Conservation (phyloP, 1,140 invertebrate species). For the Ceratina australensis region DNA sequence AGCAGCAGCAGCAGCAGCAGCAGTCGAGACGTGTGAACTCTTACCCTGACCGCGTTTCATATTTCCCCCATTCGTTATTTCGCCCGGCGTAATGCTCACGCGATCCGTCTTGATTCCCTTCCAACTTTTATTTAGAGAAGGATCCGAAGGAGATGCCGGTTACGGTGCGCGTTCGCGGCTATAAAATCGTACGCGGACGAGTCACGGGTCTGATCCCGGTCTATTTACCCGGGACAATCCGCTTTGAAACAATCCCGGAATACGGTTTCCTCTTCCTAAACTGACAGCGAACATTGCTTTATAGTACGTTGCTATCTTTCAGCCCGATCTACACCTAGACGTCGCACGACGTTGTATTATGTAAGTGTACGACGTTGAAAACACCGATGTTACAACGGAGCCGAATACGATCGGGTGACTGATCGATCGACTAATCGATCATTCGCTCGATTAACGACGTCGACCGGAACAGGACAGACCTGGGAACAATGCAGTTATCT, state of each 20-base stretch:
- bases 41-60: not conserved
- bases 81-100: not conserved
- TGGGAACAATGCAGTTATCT: slow-evolving; percentile 22
- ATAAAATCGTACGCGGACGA: not conserved
- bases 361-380: slow-evolving; percentile 28
- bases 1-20: no score
- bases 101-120: slow-evolving; percentile 19
- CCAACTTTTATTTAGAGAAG: not conserved
- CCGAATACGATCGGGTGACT: slow-evolving; percentile 30
- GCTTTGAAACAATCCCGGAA: no score
- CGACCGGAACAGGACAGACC: not conserved
- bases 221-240: not conserved
- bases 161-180: not conserved
- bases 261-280: not conserved
- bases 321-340: no score
- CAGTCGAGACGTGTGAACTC: no score
- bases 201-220: not conserved
- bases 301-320: no score
- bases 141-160: not conserved
- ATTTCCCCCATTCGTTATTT: slow-evolving; percentile 14
- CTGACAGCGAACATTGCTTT: slow-evolving; percentile 7
- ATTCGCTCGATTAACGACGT: slow-evolving; percentile 14
- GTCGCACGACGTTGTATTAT: not conserved
- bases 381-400: slow-evolving; percentile 19
- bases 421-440: slow-evolving; percentile 54